phyloP scores from a whole-genome alignment of 1,140 invertebrate species.

The Musca vetustissima region DNA sequence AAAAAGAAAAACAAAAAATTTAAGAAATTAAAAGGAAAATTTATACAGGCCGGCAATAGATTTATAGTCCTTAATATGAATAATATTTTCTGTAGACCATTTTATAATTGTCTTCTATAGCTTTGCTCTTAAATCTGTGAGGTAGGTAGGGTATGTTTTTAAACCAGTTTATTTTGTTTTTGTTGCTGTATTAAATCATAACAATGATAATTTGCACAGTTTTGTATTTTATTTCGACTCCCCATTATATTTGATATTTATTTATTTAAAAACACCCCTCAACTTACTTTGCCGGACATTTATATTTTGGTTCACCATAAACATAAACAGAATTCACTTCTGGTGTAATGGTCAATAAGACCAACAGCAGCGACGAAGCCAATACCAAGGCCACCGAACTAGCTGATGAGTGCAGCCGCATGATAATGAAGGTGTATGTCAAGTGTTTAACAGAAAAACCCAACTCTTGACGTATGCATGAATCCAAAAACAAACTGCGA shows the following conservation, averaged over 20 bases:
- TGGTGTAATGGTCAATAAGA: background rate
- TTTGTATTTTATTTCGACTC: background rate
- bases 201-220: background rate
- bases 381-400: background rate
- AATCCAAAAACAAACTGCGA: background rate
- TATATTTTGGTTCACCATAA: constrained; percentile 46
- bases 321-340: constrained; percentile 22
- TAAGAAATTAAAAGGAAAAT: too few species aligned
- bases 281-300: constrained; percentile 49
- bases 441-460: too few species aligned
- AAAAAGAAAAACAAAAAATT: too few species aligned
- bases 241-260: background rate
- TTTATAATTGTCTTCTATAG: too few species aligned
- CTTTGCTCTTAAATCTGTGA: too few species aligned
- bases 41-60: too few species aligned
- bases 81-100: too few species aligned
- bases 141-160: background rate
- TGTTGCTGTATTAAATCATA: background rate
- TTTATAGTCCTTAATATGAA: too few species aligned
- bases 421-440: too few species aligned
- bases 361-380: background rate
- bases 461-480: background rate
- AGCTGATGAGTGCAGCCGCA: background rate
- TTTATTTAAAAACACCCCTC: background rate
- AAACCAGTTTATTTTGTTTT: too few species aligned